Evolutionary conservation across 2,797 vertebrate species (phyloP).

Genomic region (Microctenopoma steveboyesi): DNA sequence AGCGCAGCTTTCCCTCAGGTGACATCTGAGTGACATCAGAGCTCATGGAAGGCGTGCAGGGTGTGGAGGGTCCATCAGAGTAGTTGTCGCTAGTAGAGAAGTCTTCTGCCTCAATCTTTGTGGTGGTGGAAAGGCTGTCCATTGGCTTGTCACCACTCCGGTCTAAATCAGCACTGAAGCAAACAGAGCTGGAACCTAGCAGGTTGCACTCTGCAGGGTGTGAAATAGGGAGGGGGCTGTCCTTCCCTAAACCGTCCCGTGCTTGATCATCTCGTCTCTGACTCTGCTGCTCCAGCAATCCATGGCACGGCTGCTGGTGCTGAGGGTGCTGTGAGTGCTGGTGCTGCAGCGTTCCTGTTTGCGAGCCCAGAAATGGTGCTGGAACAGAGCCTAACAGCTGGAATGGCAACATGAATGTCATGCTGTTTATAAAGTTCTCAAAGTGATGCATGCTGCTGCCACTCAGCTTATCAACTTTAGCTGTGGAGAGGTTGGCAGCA

Average conservation of each 20-base stretch:
- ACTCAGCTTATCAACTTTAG: constrained; percentile 87
- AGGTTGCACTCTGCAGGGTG: constrained; percentile 81
- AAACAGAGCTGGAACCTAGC: constrained; percentile 78
- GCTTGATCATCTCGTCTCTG: constrained; percentile 56
- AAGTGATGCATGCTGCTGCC: constrained; percentile 88
- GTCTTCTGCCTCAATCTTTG: constrained; percentile 87
- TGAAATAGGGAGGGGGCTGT: constrained; percentile 60
- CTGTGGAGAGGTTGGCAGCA: constrained; percentile 64
- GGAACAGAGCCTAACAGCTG: constrained; percentile 93
- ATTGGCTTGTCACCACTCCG: constrained; percentile 75
- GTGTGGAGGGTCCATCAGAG: constrained; percentile 83
- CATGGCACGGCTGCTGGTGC: constrained; percentile 68
- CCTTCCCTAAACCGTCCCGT: constrained; percentile 44
- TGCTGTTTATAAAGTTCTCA: constrained; percentile 94
- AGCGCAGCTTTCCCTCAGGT: constrained; percentile 87
- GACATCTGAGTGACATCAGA: constrained; percentile 88
- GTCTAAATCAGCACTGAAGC: constrained; percentile 85
- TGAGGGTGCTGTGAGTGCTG: constrained; percentile 82
- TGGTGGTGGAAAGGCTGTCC: constrained; percentile 70
- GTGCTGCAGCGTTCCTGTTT: constrained; percentile 83
- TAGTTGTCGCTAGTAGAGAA: constrained; percentile 84
- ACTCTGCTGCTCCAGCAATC: constrained; percentile 69
- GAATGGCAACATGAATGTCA: constrained; percentile 96
- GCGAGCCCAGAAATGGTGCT: constrained; percentile 88
- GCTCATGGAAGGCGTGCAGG: constrained; percentile 84